Conservation (phyloP, 2,888 invertebrate genomes). For the Timema podura region DNA sequence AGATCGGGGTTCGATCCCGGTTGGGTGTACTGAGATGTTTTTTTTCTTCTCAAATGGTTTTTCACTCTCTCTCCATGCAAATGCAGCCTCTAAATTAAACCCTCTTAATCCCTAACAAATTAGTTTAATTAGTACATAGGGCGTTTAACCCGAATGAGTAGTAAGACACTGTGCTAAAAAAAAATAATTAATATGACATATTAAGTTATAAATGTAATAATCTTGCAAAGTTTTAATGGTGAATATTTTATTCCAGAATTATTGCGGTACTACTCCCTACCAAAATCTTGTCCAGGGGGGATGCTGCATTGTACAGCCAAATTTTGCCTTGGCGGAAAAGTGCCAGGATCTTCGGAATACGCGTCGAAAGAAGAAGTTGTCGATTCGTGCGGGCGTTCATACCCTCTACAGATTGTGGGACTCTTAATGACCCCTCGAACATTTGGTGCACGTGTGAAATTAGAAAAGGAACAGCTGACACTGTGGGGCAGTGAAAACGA, state of each 20-base stretch:
- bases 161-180: too few relatives aligned
- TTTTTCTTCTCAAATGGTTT: too few relatives aligned
- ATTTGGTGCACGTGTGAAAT: conserved; percentile 40
- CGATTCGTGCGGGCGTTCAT: conserved; percentile 26
- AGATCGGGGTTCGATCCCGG: too few relatives aligned
- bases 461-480: conserved; percentile 36
- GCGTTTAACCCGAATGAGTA: too few relatives aligned
- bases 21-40: too few relatives aligned
- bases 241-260: conserved; percentile 16
- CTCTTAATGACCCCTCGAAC: conserved; percentile 40
- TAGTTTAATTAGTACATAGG: too few relatives aligned
- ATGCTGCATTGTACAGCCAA: conserved; percentile 41
- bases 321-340: conserved; percentile 37
- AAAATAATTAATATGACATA: too few relatives aligned
- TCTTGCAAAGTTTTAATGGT: neutral
- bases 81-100: too few relatives aligned
- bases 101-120: too few relatives aligned
- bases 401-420: conserved; percentile 37
- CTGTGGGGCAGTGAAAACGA: conserved; percentile 38
- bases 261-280: conserved; percentile 12
- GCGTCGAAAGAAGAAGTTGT: conserved; percentile 17
- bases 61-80: too few relatives aligned
- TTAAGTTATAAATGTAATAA: too few relatives aligned
- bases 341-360: conserved; percentile 27
- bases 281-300: conserved; percentile 14